Evolutionary conservation across 53 echinoderm and acorn worm species (phyloP), one percentile per base, ranked within the genome.

Genomic region (Henricia sp.): DNA sequence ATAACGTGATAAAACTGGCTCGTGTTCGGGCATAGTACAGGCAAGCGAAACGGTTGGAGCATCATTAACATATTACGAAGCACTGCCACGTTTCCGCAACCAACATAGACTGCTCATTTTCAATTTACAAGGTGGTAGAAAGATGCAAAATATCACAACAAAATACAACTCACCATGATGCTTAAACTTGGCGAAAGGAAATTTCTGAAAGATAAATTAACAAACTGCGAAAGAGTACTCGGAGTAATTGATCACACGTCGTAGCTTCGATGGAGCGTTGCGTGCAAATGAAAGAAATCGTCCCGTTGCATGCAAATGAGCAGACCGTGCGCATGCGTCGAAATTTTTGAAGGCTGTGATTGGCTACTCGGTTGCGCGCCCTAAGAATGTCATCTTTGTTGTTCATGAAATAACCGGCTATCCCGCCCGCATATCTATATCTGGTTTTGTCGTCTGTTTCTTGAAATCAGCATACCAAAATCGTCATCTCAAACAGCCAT

Each of bases 261-360:
- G 1, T 27, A 46, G 70, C 70, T 70, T 70, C 46, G 14, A 70
- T 70, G 70, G 46, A 70, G 70, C 70, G 44, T 38, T 44, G 70
- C 70, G 38, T 70, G 70, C 70, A 44, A 72, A 72, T 72, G 53
- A 35, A 52, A 34, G n/a, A 27, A 25, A 6, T 17, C 4, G 72
- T 71, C 50, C 72, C 72, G 53, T 52, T 52, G 53, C 72, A 72
- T 72, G 52, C 72, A 72, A 72, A 72, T 72, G 21, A 13, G 9
- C 57, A 29, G 33, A 34, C 3, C 33, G 6, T 60, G 34, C 32
- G 62, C 62, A 60, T 33, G 62, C 33, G 30, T 12, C 1, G 33
- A 13, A 16, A 29, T 19, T 17, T 30, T 23, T 6, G 33, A n/a
- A n/a, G 62, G 33, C 34, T 32, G 33, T 60, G 62, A 60, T 60